Percentiles rank a stretch among this genome's conserved stretches.
phyloP scores from a whole-genome alignment of 1,140 invertebrate species.

The Drosophila nannoptera region DNA sequence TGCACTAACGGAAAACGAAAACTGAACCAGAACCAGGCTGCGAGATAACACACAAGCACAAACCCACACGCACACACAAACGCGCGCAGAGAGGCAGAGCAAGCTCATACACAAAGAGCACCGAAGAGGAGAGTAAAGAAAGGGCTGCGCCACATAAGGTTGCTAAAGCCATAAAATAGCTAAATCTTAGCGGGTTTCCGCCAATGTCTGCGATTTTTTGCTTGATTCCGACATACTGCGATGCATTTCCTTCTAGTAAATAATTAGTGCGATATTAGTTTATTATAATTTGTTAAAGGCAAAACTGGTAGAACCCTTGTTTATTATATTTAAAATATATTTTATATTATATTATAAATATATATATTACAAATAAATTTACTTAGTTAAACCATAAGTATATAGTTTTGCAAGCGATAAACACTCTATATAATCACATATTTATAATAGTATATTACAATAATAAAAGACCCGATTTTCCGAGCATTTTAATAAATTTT shows the following conservation, averaged over 20 bases:
- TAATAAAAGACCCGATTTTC: too few species aligned
- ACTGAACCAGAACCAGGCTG: slow-evolving; percentile 53
- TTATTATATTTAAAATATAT: too few species aligned
- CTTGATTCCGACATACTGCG: neutral
- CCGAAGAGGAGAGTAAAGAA: slow-evolving; percentile 31
- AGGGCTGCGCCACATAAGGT: slow-evolving; percentile 28
- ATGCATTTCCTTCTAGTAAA: too few species aligned
- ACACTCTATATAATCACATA: too few species aligned
- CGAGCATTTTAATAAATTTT: neutral
- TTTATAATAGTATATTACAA: too few species aligned
- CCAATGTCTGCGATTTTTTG: neutral
- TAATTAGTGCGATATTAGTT: too few species aligned
- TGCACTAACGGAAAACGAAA: slow-evolving; percentile 56
- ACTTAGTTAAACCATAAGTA: too few species aligned
- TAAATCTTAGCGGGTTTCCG: slow-evolving; percentile 1
- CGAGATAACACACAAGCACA: slow-evolving; percentile 55
- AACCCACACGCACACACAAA: slow-evolving; percentile 3
- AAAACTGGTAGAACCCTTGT: too few species aligned
- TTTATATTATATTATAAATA: too few species aligned
- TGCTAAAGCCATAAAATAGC: slow-evolving; percentile 25
- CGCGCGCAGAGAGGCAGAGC: slow-evolving; percentile 7
- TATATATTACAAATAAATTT: too few species aligned
- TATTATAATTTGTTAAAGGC: too few species aligned
- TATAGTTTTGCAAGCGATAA: too few species aligned
- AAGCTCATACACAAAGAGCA: slow-evolving; percentile 6